Evolutionary conservation across 2,888 invertebrate genomes (phyloP).

Genomic region (Tolmerus cingulatus): DNA sequence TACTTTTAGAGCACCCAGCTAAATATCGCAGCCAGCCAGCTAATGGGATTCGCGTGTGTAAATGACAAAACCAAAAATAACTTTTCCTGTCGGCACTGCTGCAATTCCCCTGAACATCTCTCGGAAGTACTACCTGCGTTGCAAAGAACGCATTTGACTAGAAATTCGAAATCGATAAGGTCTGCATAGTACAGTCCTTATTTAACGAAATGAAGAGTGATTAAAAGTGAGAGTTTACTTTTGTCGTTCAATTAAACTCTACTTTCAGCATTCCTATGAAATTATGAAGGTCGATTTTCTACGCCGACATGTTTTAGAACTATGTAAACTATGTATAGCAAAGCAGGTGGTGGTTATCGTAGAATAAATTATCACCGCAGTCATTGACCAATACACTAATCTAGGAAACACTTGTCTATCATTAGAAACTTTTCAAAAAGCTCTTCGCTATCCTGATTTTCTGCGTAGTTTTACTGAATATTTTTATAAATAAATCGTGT

Average conservation of each 20-base stretch:
- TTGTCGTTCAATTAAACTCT: not conserved
- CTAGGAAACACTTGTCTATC: no score
- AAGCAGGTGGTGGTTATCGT: no score
- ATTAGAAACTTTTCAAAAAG: no score
- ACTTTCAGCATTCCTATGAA: not conserved
- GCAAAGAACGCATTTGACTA: not conserved
- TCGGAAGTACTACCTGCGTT: not conserved
- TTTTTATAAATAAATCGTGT: no score
- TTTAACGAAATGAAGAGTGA: not conserved
- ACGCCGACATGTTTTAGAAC: no score
- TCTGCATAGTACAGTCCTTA: not conserved
- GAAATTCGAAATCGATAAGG: not conserved
- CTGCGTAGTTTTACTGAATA: no score
- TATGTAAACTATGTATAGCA: no score
- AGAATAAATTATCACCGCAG: no score
- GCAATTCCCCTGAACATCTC: not conserved
- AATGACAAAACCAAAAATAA: not conserved
- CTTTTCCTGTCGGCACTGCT: not conserved
- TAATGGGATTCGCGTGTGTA: constrained; percentile 8
- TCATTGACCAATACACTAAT: no score
- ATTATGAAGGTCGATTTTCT: not conserved
- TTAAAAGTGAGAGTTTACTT: not conserved
- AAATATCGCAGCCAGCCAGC: not conserved
- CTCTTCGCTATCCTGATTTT: no score
- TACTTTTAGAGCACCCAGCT: not conserved